Evolutionary conservation across 1,140 invertebrate species (phyloP).

Genomic region (Lordiphosa collinella): DNA sequence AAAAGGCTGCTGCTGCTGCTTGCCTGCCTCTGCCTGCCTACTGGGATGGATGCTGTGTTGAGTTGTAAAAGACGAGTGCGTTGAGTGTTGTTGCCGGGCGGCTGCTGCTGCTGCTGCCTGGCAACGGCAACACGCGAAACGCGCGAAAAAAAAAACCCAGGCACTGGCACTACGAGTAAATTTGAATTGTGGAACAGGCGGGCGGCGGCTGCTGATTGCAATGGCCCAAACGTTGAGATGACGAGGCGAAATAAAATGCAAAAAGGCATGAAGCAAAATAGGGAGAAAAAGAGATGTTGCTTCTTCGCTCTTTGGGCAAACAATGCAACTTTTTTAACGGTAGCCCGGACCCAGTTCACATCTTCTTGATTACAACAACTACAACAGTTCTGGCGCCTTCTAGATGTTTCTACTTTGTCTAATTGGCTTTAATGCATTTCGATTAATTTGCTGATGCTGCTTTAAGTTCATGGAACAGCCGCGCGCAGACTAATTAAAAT

Average conservation of each 20-base stretch:
- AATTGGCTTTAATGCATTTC: slow-evolving; percentile 69
- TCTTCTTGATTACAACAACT: slow-evolving; percentile 51
- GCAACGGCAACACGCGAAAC: slow-evolving; percentile 47
- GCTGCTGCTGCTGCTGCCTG: slow-evolving; percentile 26
- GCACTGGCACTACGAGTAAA: slow-evolving; percentile 12
- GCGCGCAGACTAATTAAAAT: slow-evolving; percentile 68
- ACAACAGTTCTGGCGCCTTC: slow-evolving; percentile 20
- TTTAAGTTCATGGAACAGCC: slow-evolving; percentile 31
- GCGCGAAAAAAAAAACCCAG: slow-evolving; percentile 45
- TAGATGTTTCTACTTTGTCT: slow-evolving; percentile 23
- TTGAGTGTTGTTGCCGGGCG: slow-evolving; percentile 13
- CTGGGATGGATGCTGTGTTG: slow-evolving; percentile 29
- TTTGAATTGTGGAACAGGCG: slow-evolving; percentile 38
- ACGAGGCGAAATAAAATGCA: slow-evolving; percentile 36
- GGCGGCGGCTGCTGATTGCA: slow-evolving; percentile 49
- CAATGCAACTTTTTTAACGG: slow-evolving; percentile 17
- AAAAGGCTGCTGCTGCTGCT: slow-evolving; percentile 40
- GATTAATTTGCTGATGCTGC: slow-evolving; percentile 65
- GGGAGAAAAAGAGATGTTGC: slow-evolving; percentile 8
- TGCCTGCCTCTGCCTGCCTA: slow-evolving; percentile 26
- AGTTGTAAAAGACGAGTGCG: slow-evolving; percentile 56
- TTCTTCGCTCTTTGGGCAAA: background rate
- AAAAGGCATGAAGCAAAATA: slow-evolving; percentile 15
- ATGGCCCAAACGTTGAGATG: slow-evolving; percentile 50
- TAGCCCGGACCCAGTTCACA: slow-evolving; percentile 6